Conservation (phyloP, 2,888 invertebrate genomes). For the Yponomeuta malinellus region DNA sequence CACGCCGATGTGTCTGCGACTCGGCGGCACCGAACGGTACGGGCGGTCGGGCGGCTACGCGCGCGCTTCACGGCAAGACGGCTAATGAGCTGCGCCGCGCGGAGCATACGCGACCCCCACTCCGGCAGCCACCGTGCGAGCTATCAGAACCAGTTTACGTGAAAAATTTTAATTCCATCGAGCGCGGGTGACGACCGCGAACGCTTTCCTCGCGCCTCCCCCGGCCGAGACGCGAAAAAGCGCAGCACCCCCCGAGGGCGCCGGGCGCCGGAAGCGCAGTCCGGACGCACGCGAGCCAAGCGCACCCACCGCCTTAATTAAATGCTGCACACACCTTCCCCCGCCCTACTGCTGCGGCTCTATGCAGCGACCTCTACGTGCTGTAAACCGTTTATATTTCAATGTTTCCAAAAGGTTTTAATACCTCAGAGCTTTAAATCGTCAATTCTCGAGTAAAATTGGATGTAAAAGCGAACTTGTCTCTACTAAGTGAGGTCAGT, state of each 20-base stretch:
- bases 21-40: not conserved
- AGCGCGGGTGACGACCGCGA: constrained; percentile 67
- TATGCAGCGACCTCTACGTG: constrained; percentile 24
- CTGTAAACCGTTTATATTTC: not conserved
- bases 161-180: constrained; percentile 69
- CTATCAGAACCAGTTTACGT: constrained; percentile 74
- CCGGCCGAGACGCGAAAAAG: constrained; percentile 59
- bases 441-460: too few relatives aligned
- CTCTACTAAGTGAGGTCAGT: too few relatives aligned
- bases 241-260: constrained; percentile 58
- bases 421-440: too few relatives aligned
- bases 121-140: constrained; percentile 42
- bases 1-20: constrained; percentile 5
- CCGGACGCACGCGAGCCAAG: constrained; percentile 66
- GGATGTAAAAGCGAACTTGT: too few relatives aligned
- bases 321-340: constrained; percentile 61
- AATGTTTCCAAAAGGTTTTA: too few relatives aligned
- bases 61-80: constrained; percentile 54
- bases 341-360: constrained; percentile 27
- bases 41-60: constrained; percentile 31
- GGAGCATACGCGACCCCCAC: constrained; percentile 57
- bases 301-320: constrained; percentile 71
- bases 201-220: constrained; percentile 60
- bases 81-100: constrained; percentile 66
- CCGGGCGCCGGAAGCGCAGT: constrained; percentile 65